Conservation (phyloP, 2,888 invertebrate species). For the Acronicta leporina region DNA sequence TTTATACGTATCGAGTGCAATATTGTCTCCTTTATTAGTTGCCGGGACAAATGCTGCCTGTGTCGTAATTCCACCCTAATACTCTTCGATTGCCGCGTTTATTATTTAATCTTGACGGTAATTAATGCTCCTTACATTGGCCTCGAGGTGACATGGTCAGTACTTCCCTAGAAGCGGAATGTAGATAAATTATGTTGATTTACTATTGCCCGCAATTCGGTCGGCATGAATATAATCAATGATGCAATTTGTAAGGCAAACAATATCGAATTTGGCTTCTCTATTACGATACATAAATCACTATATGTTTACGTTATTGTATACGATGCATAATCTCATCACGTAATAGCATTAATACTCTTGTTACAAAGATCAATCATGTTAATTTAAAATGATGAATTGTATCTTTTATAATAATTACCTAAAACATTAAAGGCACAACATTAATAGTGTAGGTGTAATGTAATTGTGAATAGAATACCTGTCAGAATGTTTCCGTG, state of each 20-base stretch:
- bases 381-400: constrained; percentile 21
- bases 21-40: constrained; percentile 89
- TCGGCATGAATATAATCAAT: constrained; percentile 58
- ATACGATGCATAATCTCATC: constrained; percentile 6
- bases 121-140: constrained; percentile 78
- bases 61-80: constrained; percentile 82
- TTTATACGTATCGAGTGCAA: constrained; percentile 89
- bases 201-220: constrained; percentile 41
- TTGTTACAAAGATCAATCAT: constrained; percentile 33
- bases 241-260: constrained; percentile 64
- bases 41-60: constrained; percentile 84
- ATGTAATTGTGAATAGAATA: too few species aligned
- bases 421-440: too few species aligned
- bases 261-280: constrained; percentile 60
- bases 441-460: too few species aligned
- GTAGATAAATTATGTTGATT: constrained; percentile 53
- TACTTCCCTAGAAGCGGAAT: constrained; percentile 38
- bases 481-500: not conserved
- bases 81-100: constrained; percentile 81
- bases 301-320: constrained; percentile 20
- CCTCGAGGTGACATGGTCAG: constrained; percentile 61
- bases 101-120: constrained; percentile 85
- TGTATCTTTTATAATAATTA: not conserved
- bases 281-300: constrained; percentile 56
- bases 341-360: constrained; percentile 20